Evolutionary conservation across 2,888 invertebrate species (phyloP), one percentile per base, ranked within the genome.

Genomic region (Phortica okadai): DNA sequence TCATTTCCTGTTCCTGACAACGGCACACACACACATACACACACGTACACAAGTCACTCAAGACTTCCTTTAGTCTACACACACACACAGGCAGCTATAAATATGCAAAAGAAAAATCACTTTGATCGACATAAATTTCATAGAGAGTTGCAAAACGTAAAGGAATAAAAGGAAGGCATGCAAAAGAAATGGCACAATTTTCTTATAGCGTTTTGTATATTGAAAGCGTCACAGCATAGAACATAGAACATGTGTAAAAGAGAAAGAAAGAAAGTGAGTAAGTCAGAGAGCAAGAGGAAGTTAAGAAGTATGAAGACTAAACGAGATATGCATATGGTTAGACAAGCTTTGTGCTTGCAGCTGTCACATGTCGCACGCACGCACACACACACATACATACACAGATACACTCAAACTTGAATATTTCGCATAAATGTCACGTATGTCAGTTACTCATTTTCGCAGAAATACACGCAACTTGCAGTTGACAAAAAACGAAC

Each of bases 371-470:
- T 81, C 82, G 83, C 85, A 80, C 69, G 79, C 79, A 74, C 76
- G 78, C 59, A 73, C 21, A 73, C 45, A 58, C 77, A 64, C 76
- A 72, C 64, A 76, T 76, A 78, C 72, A 78, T 70, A 73, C 78
- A 77, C 54, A 66, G 14, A 67, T 45, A 72, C 33, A 72, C 64
- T n/a, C 33, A 73, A 72, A 76, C 21, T 11, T 76, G 78, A 78
- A 80, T 77, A 83, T 84, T 90, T 91, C 90, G 86, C 87, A 90
- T 90, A 90, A 91, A 90, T 90, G 91, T 90, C 90, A 90, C 90
- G 90, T 90, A 89, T 89, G 86, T 89, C 87, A 86, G 87, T 88
- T 88, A 85, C 85, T 88, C 83, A 83, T 87, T 83, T 84, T 86
- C 82, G 86, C 80, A 86, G 86, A 82, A 84, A 83, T 83, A 82